phyloP scores from a whole-genome alignment of 2,113 vertebrate genomes.

The Pholis gunnellus region DNA sequence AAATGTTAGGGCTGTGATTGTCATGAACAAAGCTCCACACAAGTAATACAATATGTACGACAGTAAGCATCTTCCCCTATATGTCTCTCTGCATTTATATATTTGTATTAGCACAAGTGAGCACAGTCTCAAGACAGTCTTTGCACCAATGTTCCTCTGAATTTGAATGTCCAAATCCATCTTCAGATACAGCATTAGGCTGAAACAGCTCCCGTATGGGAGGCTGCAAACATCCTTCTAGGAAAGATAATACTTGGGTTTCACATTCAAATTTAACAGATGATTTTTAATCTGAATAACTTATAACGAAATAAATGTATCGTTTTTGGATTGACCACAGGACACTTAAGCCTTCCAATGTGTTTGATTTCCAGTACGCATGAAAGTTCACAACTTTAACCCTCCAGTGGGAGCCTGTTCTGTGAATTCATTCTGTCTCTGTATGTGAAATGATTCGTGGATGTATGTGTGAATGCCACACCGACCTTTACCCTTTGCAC shows the following conservation, averaged over 20 bases:
- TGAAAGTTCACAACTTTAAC: not conserved
- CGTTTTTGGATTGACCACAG: not conserved
- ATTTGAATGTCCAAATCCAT: constrained; percentile 55
- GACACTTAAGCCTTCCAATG: not conserved
- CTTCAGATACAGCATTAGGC: constrained; percentile 28
- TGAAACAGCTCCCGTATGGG: constrained; percentile 44
- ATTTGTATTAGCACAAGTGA: constrained; percentile 6
- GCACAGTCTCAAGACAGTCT: constrained; percentile 15
- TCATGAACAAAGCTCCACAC: constrained; percentile 3
- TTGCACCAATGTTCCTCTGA: constrained; percentile 39
- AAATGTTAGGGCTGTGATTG: constrained; percentile 18
- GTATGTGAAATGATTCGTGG: not conserved
- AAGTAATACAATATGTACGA: constrained; percentile 3
- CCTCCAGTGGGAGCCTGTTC: not conserved
- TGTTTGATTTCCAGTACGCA: not conserved
- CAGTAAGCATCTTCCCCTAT: not conserved
- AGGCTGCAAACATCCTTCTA: too few species aligned
- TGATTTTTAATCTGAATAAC: not conserved
- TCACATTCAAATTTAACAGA: too few species aligned
- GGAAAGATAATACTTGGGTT: too few species aligned
- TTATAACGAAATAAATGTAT: not conserved
- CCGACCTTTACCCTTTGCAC: constrained; percentile 44
- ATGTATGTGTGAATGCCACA: not conserved
- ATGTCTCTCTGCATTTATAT: constrained; percentile 13
- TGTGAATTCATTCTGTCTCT: not conserved